These are phyloP conservation scores for Aplochiton taeniatus DNA, from an alignment of 2,797 vertebrate species.

Conservation along the genomic window DNA sequence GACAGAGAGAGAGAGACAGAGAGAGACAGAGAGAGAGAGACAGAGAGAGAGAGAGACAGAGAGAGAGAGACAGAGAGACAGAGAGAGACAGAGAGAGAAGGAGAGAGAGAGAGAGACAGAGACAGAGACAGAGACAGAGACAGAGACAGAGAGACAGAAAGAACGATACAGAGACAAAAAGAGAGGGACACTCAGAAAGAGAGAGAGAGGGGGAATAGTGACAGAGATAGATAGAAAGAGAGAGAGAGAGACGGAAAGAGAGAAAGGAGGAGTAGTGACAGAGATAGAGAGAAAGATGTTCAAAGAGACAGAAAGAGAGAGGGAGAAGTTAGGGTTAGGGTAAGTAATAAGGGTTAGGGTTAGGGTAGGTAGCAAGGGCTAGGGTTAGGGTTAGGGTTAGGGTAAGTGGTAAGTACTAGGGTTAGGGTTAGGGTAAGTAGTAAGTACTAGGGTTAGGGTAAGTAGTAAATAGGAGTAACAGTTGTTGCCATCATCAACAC, in stretches of 20 bases:
- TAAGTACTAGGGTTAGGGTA: too few relatives aligned
- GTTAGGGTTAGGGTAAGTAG: too few relatives aligned
- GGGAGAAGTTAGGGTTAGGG: background rate
- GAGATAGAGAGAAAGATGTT: too few relatives aligned
- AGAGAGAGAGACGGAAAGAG: background rate
- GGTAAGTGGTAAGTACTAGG: too few relatives aligned
- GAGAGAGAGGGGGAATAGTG: background rate
- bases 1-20: background rate
- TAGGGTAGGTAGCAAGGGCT: too few relatives aligned
- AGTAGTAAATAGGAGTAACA: too few relatives aligned
- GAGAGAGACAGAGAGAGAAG: background rate
- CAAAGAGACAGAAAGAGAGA: too few relatives aligned
- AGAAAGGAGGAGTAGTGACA: background rate
- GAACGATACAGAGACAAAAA: background rate
- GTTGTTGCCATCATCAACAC: too few relatives aligned
- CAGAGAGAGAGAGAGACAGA: background rate
- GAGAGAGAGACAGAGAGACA: background rate
- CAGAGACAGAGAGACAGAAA: background rate
- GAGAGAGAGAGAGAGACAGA: background rate
- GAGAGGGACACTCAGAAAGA: background rate
- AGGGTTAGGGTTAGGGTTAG: too few relatives aligned
- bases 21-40: background rate
- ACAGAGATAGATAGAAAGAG: background rate
- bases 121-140: conserved; percentile 4
- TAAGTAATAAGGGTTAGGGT: too few relatives aligned